Base-by-base conservation (phyloP, 2,888 invertebrate genomes). In the Sarcophaga caerulescens region DNA sequence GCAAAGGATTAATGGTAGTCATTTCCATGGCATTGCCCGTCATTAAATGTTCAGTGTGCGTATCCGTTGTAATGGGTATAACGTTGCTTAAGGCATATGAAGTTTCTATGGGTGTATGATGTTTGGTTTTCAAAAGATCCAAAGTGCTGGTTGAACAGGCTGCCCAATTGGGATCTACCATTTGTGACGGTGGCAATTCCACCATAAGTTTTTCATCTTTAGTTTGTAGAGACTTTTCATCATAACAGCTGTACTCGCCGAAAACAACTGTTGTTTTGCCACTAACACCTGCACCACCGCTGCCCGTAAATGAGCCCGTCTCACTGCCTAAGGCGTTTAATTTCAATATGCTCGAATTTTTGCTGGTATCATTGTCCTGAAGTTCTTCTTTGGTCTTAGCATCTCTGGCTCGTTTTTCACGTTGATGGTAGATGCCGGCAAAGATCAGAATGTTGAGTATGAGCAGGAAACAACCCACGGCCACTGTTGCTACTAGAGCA, bases 371-470 rank as follows among this genome's bases (percentile, higher is more conserved):
- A 47, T 87, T 88, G 44, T 93, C 92, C 84, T 95, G 95, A 21
- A 96, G 92, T 89, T 97, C 96, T 89, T 97, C 96, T 90, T 97
- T 97, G 81, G 95, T 96, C 90, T 96, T 96, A 76, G 96, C 95
- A 86, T 96, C 95, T 71, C 94, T 94, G 87, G 95, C 94, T 74
- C 94, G 91, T 89, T 94, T 90, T 89, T 97, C 97, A 1, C 97
- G 94, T 92, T 97, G 97, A 90, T 97, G 97, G 91, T 97, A 97
- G 86, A 97, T 97, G 2, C 97, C 97, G 66, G 97, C 97, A 90
- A 98, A 98, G 89, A 98, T 98, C 35, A 97, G 94, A 14, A 97
- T 96, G 91, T 97, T 97, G 44, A 97, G 94, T 45, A 97, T 94
- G 11, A 97, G 94, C 10, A 97, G 94, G 89, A 97, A 97, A 90